Percentiles rank a stretch among this genome's conserved stretches.
These are phyloP conservation scores for Anoncus sp. DNA, from an alignment of 2,888 invertebrate genomes.

Conservation along the genomic window DNA sequence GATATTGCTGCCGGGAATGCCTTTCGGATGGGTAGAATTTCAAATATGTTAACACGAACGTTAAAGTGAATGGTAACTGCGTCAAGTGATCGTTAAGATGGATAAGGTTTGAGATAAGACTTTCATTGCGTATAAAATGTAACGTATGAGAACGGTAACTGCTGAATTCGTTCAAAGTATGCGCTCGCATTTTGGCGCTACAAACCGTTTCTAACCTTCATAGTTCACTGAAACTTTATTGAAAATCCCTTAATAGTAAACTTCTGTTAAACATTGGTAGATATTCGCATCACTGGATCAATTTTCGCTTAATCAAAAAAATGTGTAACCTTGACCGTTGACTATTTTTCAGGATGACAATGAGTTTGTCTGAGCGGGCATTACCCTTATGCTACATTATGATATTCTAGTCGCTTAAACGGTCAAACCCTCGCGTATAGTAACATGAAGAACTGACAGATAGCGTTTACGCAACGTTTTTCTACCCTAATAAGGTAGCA, in stretches of 20 bases:
- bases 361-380: too few species aligned
- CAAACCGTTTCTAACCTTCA: neutral
- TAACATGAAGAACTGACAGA: too few species aligned
- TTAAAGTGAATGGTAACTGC: constrained; percentile 14
- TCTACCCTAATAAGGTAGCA: too few species aligned
- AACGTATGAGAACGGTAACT: neutral
- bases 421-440: too few species aligned
- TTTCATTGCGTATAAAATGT: constrained; percentile 12
- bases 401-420: too few species aligned
- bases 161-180: neutral
- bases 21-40: constrained; percentile 28
- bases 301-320: too few species aligned
- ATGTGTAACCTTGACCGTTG: neutral
- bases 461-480: too few species aligned
- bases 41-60: constrained; percentile 28
- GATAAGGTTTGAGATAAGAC: constrained; percentile 4
- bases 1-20: constrained; percentile 27
- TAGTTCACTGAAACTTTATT: neutral
- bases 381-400: too few species aligned
- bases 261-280: neutral
- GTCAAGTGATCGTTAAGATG: neutral
- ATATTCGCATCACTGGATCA: too few species aligned
- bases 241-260: neutral
- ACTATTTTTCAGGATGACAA: neutral
- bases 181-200: neutral